Conservation (phyloP, 2,888 invertebrate species). For the Stegophylla sp. region DNA sequence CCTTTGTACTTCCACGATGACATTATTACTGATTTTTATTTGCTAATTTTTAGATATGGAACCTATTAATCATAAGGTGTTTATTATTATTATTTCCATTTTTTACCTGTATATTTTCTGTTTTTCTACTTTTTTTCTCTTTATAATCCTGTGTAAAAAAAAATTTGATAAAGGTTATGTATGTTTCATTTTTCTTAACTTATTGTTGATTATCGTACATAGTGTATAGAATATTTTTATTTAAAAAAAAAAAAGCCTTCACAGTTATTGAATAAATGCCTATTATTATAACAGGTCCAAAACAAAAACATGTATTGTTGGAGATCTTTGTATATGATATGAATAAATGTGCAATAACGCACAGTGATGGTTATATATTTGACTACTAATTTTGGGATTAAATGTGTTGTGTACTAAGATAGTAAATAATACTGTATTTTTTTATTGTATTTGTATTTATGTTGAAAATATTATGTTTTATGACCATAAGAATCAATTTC, state of each 20-base stretch:
- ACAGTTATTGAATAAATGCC: too few species aligned
- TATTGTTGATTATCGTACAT: too few species aligned
- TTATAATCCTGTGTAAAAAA: not conserved
- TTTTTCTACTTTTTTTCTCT: not conserved
- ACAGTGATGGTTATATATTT: not conserved
- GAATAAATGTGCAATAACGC: not conserved
- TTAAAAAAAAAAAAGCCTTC: too few species aligned
- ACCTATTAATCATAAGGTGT: not conserved
- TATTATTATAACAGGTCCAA: not conserved
- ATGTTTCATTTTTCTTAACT: too few species aligned
- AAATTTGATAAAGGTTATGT: too few species aligned
- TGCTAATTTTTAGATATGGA: not conserved
- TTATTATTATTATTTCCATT: not conserved
- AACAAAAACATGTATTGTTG: not conserved
- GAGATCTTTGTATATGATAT: not conserved
- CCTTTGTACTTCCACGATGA: constrained; percentile 42
- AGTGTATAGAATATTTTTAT: too few species aligned
- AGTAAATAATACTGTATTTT: constrained; percentile 25
- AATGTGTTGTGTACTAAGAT: constrained; percentile 14
- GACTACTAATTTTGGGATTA: constrained; percentile 6
- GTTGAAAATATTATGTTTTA: not conserved
- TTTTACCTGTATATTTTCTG: not conserved
- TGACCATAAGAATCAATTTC: not conserved
- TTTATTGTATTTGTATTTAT: constrained; percentile 24
- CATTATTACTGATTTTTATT: not conserved